Conservation (phyloP, 2,888 invertebrate species). For the Pristionchus exspectatus region DNA sequence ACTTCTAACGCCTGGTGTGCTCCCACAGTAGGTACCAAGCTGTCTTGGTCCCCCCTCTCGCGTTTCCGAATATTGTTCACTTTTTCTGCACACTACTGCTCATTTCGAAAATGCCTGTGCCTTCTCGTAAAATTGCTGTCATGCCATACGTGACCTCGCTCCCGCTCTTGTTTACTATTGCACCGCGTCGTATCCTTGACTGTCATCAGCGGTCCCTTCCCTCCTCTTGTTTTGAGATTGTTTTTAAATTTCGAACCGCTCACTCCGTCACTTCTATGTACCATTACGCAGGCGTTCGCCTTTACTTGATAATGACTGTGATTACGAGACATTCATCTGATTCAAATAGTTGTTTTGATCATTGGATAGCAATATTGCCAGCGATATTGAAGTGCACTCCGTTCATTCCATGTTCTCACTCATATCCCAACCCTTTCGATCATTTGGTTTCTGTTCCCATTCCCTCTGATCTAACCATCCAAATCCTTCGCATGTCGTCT, state of each 20-base stretch:
- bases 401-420: too few relatives aligned
- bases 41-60: too few relatives aligned
- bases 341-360: too few relatives aligned
- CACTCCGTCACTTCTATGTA: background rate
- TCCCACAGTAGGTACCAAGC: too few relatives aligned
- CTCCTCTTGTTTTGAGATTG: background rate
- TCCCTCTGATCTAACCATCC: background rate
- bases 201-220: background rate
- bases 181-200: background rate
- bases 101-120: background rate
- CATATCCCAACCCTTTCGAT: too few relatives aligned
- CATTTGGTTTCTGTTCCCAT: background rate
- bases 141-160: slow-evolving; percentile 4
- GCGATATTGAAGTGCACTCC: too few relatives aligned
- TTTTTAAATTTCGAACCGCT: background rate
- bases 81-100: background rate
- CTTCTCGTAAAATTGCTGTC: background rate
- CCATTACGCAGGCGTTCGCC: too few relatives aligned
- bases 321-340: too few relatives aligned
- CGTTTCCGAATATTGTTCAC: too few relatives aligned
- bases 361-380: too few relatives aligned
- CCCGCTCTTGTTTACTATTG: background rate
- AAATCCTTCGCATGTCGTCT: background rate
- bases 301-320: background rate
- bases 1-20: too few relatives aligned